A percentile compares a stretch with the other conserved stretches of the same genome.
Conservation (phyloP, 1,140 invertebrate genomes). For the Mylabris phalerata region DNA sequence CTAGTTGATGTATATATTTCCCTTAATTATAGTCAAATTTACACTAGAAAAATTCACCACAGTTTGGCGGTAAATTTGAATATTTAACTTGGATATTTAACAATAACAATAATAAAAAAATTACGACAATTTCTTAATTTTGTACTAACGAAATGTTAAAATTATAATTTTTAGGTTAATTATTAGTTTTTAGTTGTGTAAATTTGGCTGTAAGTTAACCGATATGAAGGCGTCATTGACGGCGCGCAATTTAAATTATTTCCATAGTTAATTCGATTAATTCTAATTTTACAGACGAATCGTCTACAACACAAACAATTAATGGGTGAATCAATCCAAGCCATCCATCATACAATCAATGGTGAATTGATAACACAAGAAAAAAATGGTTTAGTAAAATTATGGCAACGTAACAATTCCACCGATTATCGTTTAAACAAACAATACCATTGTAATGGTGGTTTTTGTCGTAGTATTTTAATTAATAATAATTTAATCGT, state of each 20-base stretch:
- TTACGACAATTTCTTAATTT: too few species aligned
- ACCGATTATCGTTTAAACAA: slow-evolving; percentile 51
- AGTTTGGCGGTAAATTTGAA: too few species aligned
- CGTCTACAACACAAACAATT: slow-evolving; percentile 51
- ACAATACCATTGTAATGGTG: slow-evolving; percentile 54
- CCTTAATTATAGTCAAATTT: too few species aligned
- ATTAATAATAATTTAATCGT: slow-evolving; percentile 54
- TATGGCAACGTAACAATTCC: slow-evolving; percentile 55
- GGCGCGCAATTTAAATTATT: background rate
- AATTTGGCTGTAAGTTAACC: too few species aligned
- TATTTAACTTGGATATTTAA: too few species aligned
- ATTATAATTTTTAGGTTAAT: too few species aligned
- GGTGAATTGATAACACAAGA: slow-evolving; percentile 59
- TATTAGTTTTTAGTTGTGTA: too few species aligned
- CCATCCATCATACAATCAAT: slow-evolving; percentile 48
- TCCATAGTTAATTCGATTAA: background rate
- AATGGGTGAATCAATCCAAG: slow-evolving; percentile 50
- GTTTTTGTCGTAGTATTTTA: slow-evolving; percentile 55
- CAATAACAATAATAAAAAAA: too few species aligned
- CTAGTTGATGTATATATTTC: too few species aligned
- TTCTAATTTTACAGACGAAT: slow-evolving; percentile 49
- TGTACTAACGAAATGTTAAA: too few species aligned
- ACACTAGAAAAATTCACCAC: too few species aligned
- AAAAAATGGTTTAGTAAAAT: slow-evolving; percentile 59
- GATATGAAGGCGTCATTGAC: too few species aligned